Evolutionary conservation across 2,113 vertebrate genomes (phyloP), one percentile per base, ranked within the genome.

Genomic region (Toxostoma redivivum): DNA sequence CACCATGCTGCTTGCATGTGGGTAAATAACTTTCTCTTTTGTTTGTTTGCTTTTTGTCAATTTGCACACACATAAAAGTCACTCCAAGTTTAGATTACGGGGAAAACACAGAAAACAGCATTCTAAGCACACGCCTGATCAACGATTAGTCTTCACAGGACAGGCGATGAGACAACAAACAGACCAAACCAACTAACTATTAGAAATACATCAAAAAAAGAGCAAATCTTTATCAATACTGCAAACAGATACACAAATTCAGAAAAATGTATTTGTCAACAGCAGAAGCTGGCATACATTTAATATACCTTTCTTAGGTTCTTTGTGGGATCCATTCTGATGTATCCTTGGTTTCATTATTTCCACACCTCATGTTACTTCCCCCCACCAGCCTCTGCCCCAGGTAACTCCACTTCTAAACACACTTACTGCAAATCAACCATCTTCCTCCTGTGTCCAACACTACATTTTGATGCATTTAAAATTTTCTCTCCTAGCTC

Each of bases 181-280:
- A 92, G 19, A 93, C 24, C 53, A 80, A 77, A 82, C 5, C 33
- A 91, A 61, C 64, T 33, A 56, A 66, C 48, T 74, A 67, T 37
- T 35, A 77, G 54, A 85, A 56, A 70, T 7, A 80, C 7, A 70
- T 40, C 35, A 14, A 56, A 38, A 54, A 71, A 84, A 64, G 5
- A 66, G 13, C 14, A 60, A 60, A 40, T 45, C 14, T 82, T 87
- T 13, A 65, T 50, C 66, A 80, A 14, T 27, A 51, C 27, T 86
- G 76, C 71, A 79, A 92, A 70, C 38, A 95, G 47, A 86, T 7
- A 80, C 0, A 4, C 83, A 89, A 56, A 45, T 65, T 45, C 18
- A n/a, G 28, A 86, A 93, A 93, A 95, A 90, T 38, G 54, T 83
- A 86, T 74, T 62, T 81, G 69, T 51, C 88, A 96, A 48, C 35